Percentiles rank a stretch among this genome's conserved stretches.
phyloP scores from a whole-genome alignment of 2,113 vertebrate genomes.

The Semnopithecus entellus region DNA sequence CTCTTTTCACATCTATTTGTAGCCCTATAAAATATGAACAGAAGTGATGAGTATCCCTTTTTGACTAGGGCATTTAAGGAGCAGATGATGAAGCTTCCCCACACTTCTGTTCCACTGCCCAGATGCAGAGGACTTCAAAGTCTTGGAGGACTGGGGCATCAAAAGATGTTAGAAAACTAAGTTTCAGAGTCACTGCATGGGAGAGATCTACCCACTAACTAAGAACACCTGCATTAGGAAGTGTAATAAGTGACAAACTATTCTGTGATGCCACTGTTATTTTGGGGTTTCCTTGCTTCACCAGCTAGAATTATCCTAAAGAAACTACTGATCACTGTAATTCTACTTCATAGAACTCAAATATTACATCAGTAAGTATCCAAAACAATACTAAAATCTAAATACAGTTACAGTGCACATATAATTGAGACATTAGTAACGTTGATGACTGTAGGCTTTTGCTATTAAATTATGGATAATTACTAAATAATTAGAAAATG shows the following conservation, averaged over 20 bases:
- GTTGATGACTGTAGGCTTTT: background rate
- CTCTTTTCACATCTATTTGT: background rate
- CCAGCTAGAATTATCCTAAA: background rate
- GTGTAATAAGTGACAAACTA: background rate
- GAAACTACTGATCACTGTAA: background rate
- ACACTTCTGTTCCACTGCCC: background rate
- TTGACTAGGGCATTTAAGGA: background rate
- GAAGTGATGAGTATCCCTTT: background rate
- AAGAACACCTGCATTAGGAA: background rate
- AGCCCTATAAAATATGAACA: background rate
- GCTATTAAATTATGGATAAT: background rate
- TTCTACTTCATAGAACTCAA: background rate
- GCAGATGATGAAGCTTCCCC: background rate
- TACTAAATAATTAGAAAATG: background rate
- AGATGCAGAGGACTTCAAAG: background rate
- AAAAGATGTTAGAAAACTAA: background rate
- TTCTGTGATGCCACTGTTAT: background rate
- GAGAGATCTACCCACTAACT: rapidly evolving
- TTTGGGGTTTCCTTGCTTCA: background rate
- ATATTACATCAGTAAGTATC: background rate
- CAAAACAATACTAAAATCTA: background rate
- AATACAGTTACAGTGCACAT: background rate
- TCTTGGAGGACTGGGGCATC: background rate
- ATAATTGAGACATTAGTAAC: background rate
- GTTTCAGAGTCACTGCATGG: background rate